Base-by-base conservation (phyloP, 92 coral and sea anemone genomes). In the Phenganax subtilis region DNA sequence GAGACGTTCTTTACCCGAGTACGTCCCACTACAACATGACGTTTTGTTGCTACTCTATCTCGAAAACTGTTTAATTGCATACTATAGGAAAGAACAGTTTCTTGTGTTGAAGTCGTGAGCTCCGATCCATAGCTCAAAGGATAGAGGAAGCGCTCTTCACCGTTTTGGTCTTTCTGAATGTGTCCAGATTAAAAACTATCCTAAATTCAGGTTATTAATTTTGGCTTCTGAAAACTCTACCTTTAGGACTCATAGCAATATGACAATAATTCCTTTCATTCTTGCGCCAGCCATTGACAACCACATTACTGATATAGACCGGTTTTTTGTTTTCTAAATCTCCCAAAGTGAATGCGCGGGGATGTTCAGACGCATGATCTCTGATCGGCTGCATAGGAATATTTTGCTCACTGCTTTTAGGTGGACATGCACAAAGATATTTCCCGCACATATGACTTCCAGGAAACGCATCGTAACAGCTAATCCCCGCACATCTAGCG, bases 271-370 rank as follows among this genome's bases (percentile, higher is more conserved):
- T 68, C 47, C 54, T 51, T 2, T 28, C 2, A 10, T 68, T 20
- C 15, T 25, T 68, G 73, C 73, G 73, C 73, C 73, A 68, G 12
- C 53, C 73, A 37, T 68, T 68, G 2, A 68, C 73, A 0, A 68
- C 73, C 53, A 30, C 52, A 29, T 10, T 68, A 68, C 73, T 68
- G 11, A 68, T 30, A 1, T 68, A 68, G 14, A 7, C 12, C n/a
- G 73, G 73, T 68, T 68, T 68, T 37, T 8, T 8, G 14, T 30
- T 53, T 68, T 68, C 29, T 9, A 68, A 68, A 53, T 68, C 73
- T 3, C 12, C 53, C 54, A 68, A 68, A 9, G 73, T 68, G n/a
- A 68, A 30, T 30, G 52, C 73, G 31, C 67, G 20, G 67, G 27
- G n/a, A 3, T 6, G 11, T 37, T 37, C 47, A 37, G 47, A 5